These are phyloP conservation scores for Molossus alvarezi DNA, from an alignment of 2,797 vertebrate genomes.

Conservation along the genomic window DNA sequence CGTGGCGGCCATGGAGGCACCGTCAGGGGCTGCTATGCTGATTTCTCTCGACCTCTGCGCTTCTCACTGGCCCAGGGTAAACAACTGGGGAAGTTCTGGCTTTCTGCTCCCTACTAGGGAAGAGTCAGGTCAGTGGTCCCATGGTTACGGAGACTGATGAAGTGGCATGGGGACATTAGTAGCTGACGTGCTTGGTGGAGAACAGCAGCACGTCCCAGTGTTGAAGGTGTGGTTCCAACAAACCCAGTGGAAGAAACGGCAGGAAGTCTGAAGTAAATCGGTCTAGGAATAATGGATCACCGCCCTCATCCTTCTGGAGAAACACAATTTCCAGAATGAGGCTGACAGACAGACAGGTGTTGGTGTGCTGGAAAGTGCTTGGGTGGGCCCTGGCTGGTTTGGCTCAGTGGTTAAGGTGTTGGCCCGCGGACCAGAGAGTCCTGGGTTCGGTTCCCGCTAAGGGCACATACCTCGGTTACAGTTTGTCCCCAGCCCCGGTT, in stretches of 20 bases:
- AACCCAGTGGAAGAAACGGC: background rate
- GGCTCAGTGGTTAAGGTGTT: too few species aligned
- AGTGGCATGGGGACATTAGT: rapidly evolving
- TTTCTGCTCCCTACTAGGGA: background rate
- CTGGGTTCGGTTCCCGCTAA: too few species aligned
- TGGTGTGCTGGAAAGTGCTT: background rate
- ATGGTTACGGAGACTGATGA: background rate
- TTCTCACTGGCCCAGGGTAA: background rate
- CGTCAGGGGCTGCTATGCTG: rapidly evolving
- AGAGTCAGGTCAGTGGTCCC: background rate
- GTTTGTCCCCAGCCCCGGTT: too few species aligned
- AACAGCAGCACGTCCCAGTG: constrained; percentile 34
- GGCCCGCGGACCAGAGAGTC: too few species aligned
- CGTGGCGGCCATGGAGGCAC: background rate
- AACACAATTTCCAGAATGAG: constrained; percentile 68
- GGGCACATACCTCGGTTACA: too few species aligned
- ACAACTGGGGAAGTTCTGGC: background rate
- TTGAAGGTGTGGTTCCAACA: constrained; percentile 23
- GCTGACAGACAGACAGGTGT: background rate
- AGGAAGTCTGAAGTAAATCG: constrained; percentile 73
- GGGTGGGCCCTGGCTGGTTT: background rate
- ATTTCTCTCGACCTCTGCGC: rapidly evolving
- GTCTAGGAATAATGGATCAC: constrained; percentile 62
- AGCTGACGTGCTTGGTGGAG: background rate
- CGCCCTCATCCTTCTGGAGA: constrained; percentile 64